phyloP scores from a whole-genome alignment of 2,797 vertebrate species.

The Fistularia commersonii region DNA sequence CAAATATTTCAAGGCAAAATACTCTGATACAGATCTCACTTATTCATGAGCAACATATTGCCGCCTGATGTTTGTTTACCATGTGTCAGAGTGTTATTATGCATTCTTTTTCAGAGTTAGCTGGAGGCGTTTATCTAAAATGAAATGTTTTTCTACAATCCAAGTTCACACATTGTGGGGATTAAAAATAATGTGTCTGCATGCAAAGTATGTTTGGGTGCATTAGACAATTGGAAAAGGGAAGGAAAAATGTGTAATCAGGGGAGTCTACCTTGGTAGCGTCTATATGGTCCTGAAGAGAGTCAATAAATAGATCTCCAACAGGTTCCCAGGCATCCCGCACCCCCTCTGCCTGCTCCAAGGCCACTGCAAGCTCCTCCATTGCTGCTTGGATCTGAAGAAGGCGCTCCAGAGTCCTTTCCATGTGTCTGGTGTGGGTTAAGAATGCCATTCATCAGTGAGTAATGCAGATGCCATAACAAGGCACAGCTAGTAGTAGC shows the following conservation, averaged over 20 bases:
- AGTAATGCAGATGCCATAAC: neutral
- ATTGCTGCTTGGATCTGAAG: constrained; percentile 90
- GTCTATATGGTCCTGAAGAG: constrained; percentile 95
- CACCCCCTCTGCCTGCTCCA: constrained; percentile 90
- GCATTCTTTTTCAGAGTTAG: constrained; percentile 11
- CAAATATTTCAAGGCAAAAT: constrained; percentile 25
- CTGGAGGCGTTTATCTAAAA: constrained; percentile 21
- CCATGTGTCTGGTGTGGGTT: constrained; percentile 79
- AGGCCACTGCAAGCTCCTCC: constrained; percentile 84
- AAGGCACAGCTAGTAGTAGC: neutral
- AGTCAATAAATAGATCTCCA: constrained; percentile 96
- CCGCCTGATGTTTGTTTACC: constrained; percentile 33
- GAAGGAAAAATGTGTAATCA: neutral
- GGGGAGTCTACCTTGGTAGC: constrained; percentile 85
- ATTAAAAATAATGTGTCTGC: neutral
- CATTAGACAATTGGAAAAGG: neutral
- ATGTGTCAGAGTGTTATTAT: constrained; percentile 12
- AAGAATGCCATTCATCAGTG: neutral
- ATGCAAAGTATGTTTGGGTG: neutral
- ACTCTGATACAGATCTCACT: constrained; percentile 12
- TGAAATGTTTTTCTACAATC: constrained; percentile 7
- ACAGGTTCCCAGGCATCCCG: constrained; percentile 93
- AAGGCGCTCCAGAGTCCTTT: constrained; percentile 89
- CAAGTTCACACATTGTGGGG: too few relatives aligned
- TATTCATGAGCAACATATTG: constrained; percentile 21